Percentiles rank a stretch among this genome's conserved stretches.
Evolutionary conservation across 2,797 vertebrate species (phyloP).

Genomic region (Sebastes umbrosus): DNA sequence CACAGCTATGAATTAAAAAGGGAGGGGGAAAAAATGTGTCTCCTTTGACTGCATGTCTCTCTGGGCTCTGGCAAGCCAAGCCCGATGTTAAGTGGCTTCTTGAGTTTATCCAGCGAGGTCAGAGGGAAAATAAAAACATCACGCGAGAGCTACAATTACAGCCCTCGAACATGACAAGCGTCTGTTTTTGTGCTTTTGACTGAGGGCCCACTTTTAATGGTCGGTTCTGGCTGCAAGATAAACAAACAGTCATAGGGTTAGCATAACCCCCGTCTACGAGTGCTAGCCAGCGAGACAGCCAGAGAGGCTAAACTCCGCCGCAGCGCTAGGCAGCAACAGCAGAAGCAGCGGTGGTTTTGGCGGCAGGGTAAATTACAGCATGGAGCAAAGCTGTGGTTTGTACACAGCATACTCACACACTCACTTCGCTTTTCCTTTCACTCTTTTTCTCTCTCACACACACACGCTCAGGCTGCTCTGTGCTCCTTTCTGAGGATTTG

Average conservation of each 20-base stretch:
- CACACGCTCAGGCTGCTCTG: conserved; percentile 24
- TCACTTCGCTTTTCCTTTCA: conserved; percentile 66
- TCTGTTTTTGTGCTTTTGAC: conserved; percentile 84
- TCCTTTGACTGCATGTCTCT: conserved; percentile 67
- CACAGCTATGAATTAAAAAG: conserved; percentile 64
- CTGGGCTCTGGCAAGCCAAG: conserved; percentile 77
- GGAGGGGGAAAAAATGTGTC: conserved; percentile 41
- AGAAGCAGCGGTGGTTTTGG: conserved; percentile 81
- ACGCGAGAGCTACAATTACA: conserved; percentile 84
- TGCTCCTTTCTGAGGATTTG: conserved; percentile 6
- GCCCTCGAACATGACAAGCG: conserved; percentile 85
- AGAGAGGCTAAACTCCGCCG: conserved; percentile 57
- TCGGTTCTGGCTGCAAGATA: conserved; percentile 80
- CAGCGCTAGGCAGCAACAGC: conserved; percentile 64
- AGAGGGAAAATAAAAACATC: conserved; percentile 87
- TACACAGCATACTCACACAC: conserved; percentile 71
- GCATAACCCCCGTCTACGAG: conserved; percentile 70
- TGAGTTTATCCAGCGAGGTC: conserved; percentile 87
- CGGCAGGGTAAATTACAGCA: conserved; percentile 84
- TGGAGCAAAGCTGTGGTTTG: conserved; percentile 84
- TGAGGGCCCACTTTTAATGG: conserved; percentile 81
- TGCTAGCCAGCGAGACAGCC: conserved; percentile 64
- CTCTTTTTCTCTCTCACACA: conserved; percentile 37
- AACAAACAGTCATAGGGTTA: conserved; percentile 84
- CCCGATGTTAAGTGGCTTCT: conserved; percentile 85